Evolutionary conservation across 2,797 vertebrate species (phyloP), one percentile per base, ranked within the genome.

Genomic region (Megalops cyprinoides): DNA sequence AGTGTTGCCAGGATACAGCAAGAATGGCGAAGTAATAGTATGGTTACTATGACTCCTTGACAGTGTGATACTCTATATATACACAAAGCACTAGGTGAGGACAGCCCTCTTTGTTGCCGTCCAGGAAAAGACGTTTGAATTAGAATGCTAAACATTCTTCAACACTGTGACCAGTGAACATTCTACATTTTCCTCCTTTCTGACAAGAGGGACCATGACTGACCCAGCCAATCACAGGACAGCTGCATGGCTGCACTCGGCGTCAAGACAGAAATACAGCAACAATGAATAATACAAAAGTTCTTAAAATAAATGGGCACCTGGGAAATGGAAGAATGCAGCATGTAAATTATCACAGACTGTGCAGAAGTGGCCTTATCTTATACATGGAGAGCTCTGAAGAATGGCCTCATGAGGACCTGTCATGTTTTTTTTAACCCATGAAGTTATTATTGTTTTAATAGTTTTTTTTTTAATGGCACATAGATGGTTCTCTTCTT

Each of bases 1-100:
- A 87, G 88, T 86, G 93, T 95, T 94, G 89, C 91, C 91, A 92
- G 91, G 93, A 93, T 90, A 94, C 93, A 86, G 84, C 81, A 88
- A 86, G 89, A 87, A 88, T 88, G 84, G 86, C 81, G 90, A 86
- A 85, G 0, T 82, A 87, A 87, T 83, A 83, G 78, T 87, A 85
- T 69, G 37, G 91, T 93, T 92, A 84, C 85, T 82, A 88, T 92
- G 88, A 84, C 74, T 74, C 93, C 89, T 76, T 55, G 12, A 81
- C 86, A 86, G 1, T n/a, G 31, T 6, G 81, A 91, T 92, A 90
- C 88, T 89, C 90, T 75, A 85, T 83, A 73, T 42, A 53, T 14
- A 51, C 46, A 15, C 31, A 3, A 53, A 39, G 55, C 65, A 39
- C 18, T 28, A 20, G n/a, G 39, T 14, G 14, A 53, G 48, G 74